Evolutionary conservation across 2,888 invertebrate genomes (phyloP), one percentile per base, ranked within the genome.

Genomic region (Melinaea marsaeus): DNA sequence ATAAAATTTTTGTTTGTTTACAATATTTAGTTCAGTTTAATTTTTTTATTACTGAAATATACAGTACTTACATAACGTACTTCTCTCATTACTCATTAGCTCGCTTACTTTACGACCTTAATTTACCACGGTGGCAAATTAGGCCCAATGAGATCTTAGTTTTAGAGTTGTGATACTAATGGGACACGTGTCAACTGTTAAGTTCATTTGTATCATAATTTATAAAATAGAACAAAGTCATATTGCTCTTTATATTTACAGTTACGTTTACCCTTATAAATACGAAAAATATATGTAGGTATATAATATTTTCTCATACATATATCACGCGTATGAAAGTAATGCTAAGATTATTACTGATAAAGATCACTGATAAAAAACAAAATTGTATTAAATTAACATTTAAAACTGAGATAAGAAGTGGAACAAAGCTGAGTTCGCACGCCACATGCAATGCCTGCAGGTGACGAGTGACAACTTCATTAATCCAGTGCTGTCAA

Each of bases 141-240:
- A 71, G 67, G 70, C 70, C 72, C 74, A 73, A 74, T 75, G 74
- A 74, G 72, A 66, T 59, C 60, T 57, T 61, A 58, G 55, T 58
- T 59, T 57, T 56, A 58, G 54, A 57, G 60, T 45, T 11, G 54
- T 57, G 54, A 60, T 45, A 59, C 51, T 51, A 51, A 51, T 3
- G 32, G 9, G 7, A 7, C 7, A 22, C 51, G 9, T 11, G 51
- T 51, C 51, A 51, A 32, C n/a, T 32, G 51, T 9, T 51, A 51
- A 5, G 51, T 51, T 59, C 54, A 59, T 51, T 51, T 51, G 13
- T 48, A 42, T 9, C 42, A 42, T 42, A 42, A 42, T 42, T 9
- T 6, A 42, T 42, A 42, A 9, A 2, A 22, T 42, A 42, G 9
- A 3, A 11, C 11, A 42, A 9, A 42, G n/a, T n/a, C n/a, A n/a